These are phyloP conservation scores for Mesorhabditis belari DNA, from an alignment of 2,888 invertebrate genomes.

Conservation along the genomic window DNA sequence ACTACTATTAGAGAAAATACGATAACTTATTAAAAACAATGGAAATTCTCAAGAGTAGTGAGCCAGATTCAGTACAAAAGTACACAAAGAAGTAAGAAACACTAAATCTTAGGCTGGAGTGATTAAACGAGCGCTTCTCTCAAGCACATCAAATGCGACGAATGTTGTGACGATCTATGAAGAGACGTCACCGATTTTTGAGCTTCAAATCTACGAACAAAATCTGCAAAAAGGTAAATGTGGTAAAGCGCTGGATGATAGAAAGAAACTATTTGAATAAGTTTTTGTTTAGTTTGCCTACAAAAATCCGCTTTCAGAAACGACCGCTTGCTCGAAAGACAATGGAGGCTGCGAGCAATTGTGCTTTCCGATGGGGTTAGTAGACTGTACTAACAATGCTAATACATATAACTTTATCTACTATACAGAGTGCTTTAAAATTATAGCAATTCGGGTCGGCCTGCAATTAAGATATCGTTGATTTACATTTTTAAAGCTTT, in stretches of 20 bases:
- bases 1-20: too few relatives aligned
- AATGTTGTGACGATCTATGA: conserved; percentile 57
- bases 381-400: too few relatives aligned
- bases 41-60: too few relatives aligned
- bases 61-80: too few relatives aligned
- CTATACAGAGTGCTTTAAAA: too few relatives aligned
- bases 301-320: too few relatives aligned
- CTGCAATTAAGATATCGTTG: too few relatives aligned
- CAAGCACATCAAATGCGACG: neutral
- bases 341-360: conserved; percentile 65
- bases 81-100: neutral
- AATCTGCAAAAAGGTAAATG: conserved; percentile 60
- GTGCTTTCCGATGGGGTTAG: conserved; percentile 61
- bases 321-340: conserved; percentile 52
- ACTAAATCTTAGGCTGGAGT: neutral
- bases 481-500: too few relatives aligned
- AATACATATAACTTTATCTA: too few relatives aligned
- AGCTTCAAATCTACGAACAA: conserved; percentile 66
- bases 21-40: too few relatives aligned
- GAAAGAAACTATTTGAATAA: too few relatives aligned
- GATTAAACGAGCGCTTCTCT: neutral
- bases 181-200: conserved; percentile 61
- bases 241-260: neutral
- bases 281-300: neutral
- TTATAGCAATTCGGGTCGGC: too few relatives aligned